These are phyloP conservation scores for Atherinomorus stipes DNA, from an alignment of 2,113 vertebrate genomes.

Conservation along the genomic window DNA sequence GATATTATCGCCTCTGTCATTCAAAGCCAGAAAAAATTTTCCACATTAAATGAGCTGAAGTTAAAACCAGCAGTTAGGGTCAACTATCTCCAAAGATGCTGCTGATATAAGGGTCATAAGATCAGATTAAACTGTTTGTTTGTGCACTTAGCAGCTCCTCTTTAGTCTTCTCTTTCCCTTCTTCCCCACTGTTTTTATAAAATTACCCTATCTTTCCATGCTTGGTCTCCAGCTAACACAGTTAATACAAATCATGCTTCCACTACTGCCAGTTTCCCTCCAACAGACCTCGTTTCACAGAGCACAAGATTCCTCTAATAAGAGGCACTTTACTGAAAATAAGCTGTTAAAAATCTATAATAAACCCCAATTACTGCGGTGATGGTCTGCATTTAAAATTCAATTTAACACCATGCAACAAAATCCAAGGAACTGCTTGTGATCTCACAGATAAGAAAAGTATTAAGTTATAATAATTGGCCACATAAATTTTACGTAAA, in stretches of 20 bases:
- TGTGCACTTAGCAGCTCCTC: not conserved
- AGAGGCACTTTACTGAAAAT: not conserved
- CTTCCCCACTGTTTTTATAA: not conserved
- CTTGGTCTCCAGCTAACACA: not conserved
- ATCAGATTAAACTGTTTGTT: not conserved
- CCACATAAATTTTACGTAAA: not conserved
- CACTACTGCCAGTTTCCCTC: not conserved
- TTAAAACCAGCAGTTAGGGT: constrained; percentile 14
- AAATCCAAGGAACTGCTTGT: not conserved
- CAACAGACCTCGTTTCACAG: not conserved
- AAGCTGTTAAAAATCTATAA: constrained; percentile 3
- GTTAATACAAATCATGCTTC: not conserved
- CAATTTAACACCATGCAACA: not conserved
- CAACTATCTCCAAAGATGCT: constrained; percentile 12
- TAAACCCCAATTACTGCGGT: not conserved
- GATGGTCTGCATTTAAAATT: constrained; percentile 5
- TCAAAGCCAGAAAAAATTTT: constrained; percentile 59
- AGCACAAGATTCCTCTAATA: not conserved
- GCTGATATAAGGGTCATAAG: not conserved
- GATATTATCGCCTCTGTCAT: not conserved
- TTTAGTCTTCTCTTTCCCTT: not conserved
- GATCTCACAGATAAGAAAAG: not conserved
- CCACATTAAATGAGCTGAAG: constrained; percentile 64
- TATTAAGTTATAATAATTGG: not conserved
- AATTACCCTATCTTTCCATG: not conserved